Evolutionary conservation across 1,140 invertebrate genomes (phyloP), one percentile per base, ranked within the genome.

Genomic region (Lucilia cuprina): DNA sequence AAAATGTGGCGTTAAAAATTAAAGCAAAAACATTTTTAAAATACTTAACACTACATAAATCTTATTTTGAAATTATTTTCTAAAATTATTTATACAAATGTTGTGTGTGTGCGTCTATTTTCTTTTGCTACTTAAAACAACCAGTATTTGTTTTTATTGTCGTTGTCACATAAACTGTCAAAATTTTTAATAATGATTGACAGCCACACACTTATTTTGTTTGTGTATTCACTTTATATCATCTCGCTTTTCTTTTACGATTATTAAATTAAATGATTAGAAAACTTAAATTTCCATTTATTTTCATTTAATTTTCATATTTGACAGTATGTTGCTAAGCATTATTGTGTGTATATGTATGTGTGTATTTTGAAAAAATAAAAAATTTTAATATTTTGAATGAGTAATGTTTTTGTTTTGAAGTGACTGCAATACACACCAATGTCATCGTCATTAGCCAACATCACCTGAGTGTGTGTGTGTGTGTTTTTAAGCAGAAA

Each of bases 211-310:
- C 65, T 70, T 70, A 19, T 21, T 21, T 19, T 21, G 19, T 70
- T 70, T 70, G 2, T 19, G 25, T 30, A 30, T 70, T 60, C 13
- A n/a, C n/a, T n/a, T n/a, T n/a, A n/a, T n/a, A n/a, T n/a, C n/a
- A 5, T 60, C 7, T 60, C 4, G 50, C 50, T 70, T 70, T 21
- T 70, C n/a, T 70, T 70, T 70, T 70, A 19, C 25, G 65, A 19
- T 60, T 60, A 21, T 21, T 70, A 70, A 70, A 21, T 21, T 80
- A 49, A 80, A 80, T 49, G 8, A 80, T 80, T 50, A n/a, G 41
- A 49, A 49, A 49, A 80, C 77, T 80, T 80, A 80, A 80, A 80
- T 80, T 80, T 80, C 77, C 35, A 80, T 80, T 80, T 80, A 80
- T 80, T 80, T 49, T 80, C n/a, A 49, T 41, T 5, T 14, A 41